Evolutionary conservation across 2,113 vertebrate species (phyloP).

Genomic region (Progne subis): DNA sequence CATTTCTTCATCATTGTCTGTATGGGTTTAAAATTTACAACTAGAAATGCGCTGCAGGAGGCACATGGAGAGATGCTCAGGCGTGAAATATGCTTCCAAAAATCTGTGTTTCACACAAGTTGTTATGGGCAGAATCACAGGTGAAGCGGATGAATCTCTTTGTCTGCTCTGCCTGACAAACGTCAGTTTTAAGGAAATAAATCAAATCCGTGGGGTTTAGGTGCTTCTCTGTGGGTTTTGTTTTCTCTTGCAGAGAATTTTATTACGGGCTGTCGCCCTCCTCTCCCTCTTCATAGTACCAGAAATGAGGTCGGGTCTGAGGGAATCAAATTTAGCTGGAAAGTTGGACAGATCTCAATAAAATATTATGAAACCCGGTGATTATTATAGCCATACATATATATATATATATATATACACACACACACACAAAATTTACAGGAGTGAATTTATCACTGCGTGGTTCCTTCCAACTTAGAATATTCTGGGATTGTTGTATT

Average conservation of each 20-base stretch:
- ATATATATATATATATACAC: too few species aligned
- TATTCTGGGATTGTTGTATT: background rate
- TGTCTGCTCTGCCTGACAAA: background rate
- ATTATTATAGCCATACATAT: background rate
- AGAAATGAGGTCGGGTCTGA: background rate
- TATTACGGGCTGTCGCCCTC: background rate
- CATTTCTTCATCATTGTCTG: background rate
- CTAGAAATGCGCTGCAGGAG: background rate
- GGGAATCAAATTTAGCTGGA: background rate
- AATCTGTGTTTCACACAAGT: background rate
- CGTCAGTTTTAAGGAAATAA: background rate
- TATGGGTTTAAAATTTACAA: background rate
- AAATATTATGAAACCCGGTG: background rate
- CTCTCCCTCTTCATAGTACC: background rate
- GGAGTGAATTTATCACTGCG: background rate
- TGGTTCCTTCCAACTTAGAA: background rate
- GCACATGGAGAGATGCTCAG: background rate
- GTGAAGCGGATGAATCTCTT: background rate
- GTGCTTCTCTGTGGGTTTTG: background rate
- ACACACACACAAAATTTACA: too few species aligned
- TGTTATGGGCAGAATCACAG: background rate
- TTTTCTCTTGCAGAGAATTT: background rate
- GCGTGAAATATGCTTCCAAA: fast-evolving
- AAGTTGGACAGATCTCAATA: background rate
- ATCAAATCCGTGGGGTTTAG: background rate